These are phyloP conservation scores for Corydoras maculifer DNA, from an alignment of 2,113 vertebrate species.

Conservation along the genomic window DNA sequence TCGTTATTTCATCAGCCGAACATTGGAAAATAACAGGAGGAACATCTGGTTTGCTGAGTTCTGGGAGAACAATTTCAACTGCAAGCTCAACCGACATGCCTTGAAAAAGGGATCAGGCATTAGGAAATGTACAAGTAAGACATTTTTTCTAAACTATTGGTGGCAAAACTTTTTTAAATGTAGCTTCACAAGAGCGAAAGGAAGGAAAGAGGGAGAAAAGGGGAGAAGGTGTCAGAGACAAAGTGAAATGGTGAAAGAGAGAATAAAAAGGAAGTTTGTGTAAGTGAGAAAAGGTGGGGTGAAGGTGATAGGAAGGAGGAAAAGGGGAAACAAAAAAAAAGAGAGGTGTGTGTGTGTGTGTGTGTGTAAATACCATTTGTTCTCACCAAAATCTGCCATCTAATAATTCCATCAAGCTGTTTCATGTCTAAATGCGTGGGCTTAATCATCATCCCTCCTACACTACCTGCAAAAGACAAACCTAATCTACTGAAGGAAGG, in stretches of 20 bases:
- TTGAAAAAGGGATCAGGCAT: constrained; percentile 63
- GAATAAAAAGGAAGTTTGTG: neutral
- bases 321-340: too few relatives aligned
- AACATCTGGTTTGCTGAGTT: constrained; percentile 78
- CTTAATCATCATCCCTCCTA: constrained; percentile 8
- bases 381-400: constrained; percentile 17
- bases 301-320: neutral
- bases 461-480: constrained; percentile 15
- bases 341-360: too few relatives aligned
- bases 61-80: constrained; percentile 81
- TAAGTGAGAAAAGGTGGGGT: neutral
- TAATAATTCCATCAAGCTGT: constrained; percentile 30
- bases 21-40: constrained; percentile 72
- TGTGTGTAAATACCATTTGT: constrained; percentile 3
- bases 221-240: neutral
- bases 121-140: constrained; percentile 86
- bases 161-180: constrained; percentile 29
- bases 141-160: constrained; percentile 25
- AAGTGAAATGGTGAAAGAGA: neutral
- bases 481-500: constrained; percentile 21
- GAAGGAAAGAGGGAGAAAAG: neutral
- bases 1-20: constrained; percentile 72
- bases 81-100: constrained; percentile 75
- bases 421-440: constrained; percentile 23
- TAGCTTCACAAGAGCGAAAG: constrained; percentile 20